phyloP scores from a whole-genome alignment of 1,140 invertebrate species.

The Orchesella cincta region DNA sequence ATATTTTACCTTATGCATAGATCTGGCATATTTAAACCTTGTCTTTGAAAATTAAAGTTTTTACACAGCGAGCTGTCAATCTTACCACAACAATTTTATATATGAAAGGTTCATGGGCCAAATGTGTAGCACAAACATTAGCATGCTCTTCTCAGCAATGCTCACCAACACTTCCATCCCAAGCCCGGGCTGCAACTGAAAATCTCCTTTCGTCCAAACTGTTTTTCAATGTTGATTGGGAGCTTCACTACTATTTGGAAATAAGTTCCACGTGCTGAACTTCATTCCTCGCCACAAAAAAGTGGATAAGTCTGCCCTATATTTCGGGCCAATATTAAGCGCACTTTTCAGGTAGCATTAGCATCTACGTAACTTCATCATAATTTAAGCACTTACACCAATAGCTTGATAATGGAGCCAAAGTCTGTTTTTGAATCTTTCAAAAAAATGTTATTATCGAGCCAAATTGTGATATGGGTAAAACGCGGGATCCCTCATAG shows the following conservation, averaged over 20 bases:
- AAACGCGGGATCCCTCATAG: conserved; percentile 14
- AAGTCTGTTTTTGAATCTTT: neutral
- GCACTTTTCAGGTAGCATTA: neutral
- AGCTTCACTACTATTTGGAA: neutral
- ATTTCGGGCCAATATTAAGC: neutral
- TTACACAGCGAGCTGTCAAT: too few species aligned
- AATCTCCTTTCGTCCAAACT: neutral
- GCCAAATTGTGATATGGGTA: conserved; percentile 6
- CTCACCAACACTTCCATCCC: conserved; percentile 7
- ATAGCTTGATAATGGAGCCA: conserved; percentile 52
- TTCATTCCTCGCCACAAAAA: conserved; percentile 18
- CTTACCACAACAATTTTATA: conserved; percentile 18
- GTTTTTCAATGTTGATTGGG: conserved; percentile 9
- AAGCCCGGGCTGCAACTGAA: neutral
- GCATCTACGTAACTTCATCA: too few species aligned
- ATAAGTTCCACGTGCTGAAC: conserved; percentile 9
- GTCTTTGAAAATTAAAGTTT: too few species aligned
- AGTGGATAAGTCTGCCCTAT: neutral
- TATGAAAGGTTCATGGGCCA: conserved; percentile 26
- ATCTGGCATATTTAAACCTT: too few species aligned
- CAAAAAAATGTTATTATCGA: conserved; percentile 55
- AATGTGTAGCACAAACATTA: conserved; percentile 13
- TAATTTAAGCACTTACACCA: conserved; percentile 17
- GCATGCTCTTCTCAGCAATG: neutral
- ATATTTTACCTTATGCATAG: neutral